Evolutionary conservation across 2,113 vertebrate species (phyloP), one percentile per base, ranked within the genome.

Genomic region (Geococcyx californianus): DNA sequence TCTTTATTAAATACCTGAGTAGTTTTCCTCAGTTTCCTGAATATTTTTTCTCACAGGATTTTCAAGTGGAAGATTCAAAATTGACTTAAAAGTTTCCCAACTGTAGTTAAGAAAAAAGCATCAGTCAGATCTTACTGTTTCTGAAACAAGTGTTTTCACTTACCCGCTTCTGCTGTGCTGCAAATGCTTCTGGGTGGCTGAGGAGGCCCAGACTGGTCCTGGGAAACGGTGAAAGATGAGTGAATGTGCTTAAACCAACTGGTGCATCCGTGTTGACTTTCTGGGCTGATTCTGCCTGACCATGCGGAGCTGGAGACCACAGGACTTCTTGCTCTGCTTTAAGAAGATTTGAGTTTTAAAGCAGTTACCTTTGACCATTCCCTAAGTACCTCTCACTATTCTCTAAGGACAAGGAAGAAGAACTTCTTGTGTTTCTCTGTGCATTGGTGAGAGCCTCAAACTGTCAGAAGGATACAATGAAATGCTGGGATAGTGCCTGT

Each of bases 361-460:
- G 34, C 25, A 56, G 67, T 13, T 29, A 0, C 2, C 13, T 3
- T 1, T 84, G 52, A 10, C 64, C 1, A 0, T 29, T 78, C 49
- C 16, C 12, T 54, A 0, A n/a, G n/a, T n/a, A n/a, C n/a, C n/a
- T n/a, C n/a, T n/a, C n/a, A n/a, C 51, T 47, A 54, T 21, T 72
- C 20, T 44, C 18, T 38, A 49, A 19, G 9, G 29, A 40, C 28
- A 18, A 15, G 52, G 40, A 60, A 45, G 28, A 64, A 47, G 13
- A 0, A 10, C 36, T 86, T 18, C 60, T 55, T 47, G 16, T 38
- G 16, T 51, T 84, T 63, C 55, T 51, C 63, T 33, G 26, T 42
- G 29, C 10, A 2, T 4, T 42, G 44, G 14, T 15, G 45, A 13
- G 31, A 69, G 54, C n/a, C 25, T 67, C 17, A 2, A 31, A 13